Base-by-base conservation (phyloP, 2,797 vertebrate species). In the Rousettus madagascariensis region DNA sequence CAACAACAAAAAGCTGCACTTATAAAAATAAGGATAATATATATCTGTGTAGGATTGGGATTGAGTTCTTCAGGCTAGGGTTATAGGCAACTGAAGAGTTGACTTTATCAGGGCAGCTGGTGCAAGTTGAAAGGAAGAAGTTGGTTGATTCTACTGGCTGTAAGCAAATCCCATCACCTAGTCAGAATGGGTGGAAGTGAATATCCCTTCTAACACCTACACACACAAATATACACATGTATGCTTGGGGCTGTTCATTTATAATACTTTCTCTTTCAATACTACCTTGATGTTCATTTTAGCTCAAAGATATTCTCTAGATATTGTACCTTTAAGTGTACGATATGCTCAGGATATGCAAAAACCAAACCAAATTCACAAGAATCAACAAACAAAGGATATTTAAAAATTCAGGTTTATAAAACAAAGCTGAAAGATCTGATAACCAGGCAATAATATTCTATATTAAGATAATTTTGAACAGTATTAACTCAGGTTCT, bases 341-440 rank as follows among this genome's bases (percentile, higher is more conserved):
- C 2, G 33, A 33, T 33, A 33, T 33, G 53, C 41, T 74, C 55
- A 84, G 43, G 17, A 55, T 71, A 65, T 49, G n/a, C n/a, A 57
- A 84, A 46, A 84, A 8, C n/a, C 46, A 92, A 78, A 30, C 36
- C 43, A 93, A 90, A 90, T 79, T 66, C 68, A 79, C 10, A 84
- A 93, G 57, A 95, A 65, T 72, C 68, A 86, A 68, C 24, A 22
- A 75, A 66, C 17, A 82, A 57, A 74, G 49, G 30, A 74, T 80
- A 86, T 86, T 66, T 28, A 69, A 84, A 36, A 74, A 66, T 86
- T 59, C 57, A 65, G 20, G 57, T 49, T 93, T 74, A 59, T 19
- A 86, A 93, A 55, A 90, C 41, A 72, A 95, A 85, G n/a, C 41
- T 59, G 30, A 89, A 66, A 78, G 36, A 92, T 78, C 16, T 89